A percentile compares a stretch with the other conserved stretches of the same genome.
Conservation (phyloP, 2,113 vertebrate genomes). For the Channa maculata region DNA sequence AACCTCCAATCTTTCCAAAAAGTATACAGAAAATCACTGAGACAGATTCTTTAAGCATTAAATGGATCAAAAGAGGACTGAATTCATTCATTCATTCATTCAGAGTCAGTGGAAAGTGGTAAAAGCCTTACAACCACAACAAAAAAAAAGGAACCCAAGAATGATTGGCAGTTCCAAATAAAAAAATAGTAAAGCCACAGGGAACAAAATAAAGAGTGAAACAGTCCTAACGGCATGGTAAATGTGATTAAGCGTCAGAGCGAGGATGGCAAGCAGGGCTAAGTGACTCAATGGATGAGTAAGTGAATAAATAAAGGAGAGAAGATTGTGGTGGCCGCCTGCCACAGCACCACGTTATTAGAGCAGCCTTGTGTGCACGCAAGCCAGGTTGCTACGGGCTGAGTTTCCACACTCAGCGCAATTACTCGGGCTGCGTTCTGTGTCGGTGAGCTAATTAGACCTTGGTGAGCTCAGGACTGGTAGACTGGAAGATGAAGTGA, state of each 20-base stretch:
- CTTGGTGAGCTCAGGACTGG: slow-evolving; percentile 39
- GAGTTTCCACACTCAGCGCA: slow-evolving; percentile 66
- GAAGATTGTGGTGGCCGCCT: slow-evolving; percentile 62
- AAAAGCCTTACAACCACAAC: background rate
- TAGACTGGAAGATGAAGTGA: slow-evolving; percentile 59
- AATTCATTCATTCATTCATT: slow-evolving; percentile 9
- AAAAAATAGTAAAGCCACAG: slow-evolving; percentile 50
- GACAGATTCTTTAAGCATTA: slow-evolving; percentile 28
- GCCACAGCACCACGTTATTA: slow-evolving; percentile 65
- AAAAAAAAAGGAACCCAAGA: background rate
- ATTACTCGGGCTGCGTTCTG: slow-evolving; percentile 65
- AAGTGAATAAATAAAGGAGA: slow-evolving; percentile 77
- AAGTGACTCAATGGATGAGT: slow-evolving; percentile 74
- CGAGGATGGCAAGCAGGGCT: slow-evolving; percentile 57
- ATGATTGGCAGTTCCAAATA: slow-evolving; percentile 54
- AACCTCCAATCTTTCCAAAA: slow-evolving; percentile 21
- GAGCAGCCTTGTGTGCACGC: slow-evolving; percentile 64
- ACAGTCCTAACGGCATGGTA: slow-evolving; percentile 54
- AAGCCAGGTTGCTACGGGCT: slow-evolving; percentile 65
- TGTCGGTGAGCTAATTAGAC: slow-evolving; percentile 73
- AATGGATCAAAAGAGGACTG: slow-evolving; percentile 15
- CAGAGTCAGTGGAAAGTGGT: background rate
- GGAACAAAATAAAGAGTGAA: slow-evolving; percentile 55
- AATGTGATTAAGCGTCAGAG: slow-evolving; percentile 73
- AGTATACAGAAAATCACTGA: slow-evolving; percentile 15